Conservation (phyloP, 2,797 vertebrate genomes). For the Loriculus beryllinus region DNA sequence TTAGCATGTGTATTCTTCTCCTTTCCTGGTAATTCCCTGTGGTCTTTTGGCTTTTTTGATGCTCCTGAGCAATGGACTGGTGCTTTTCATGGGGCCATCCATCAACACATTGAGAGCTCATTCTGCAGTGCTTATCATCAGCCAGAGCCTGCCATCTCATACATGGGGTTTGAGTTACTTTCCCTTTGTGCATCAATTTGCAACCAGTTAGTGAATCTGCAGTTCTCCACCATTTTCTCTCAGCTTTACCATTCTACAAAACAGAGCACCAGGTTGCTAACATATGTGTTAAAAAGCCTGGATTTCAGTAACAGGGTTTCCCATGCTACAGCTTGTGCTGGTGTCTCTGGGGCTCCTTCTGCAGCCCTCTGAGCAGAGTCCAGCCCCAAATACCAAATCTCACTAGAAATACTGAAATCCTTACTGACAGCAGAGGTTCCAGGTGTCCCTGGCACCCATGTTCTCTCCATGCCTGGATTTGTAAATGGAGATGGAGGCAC, state of each 20-base stretch:
- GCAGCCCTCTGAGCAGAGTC: background rate
- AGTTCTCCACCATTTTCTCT: background rate
- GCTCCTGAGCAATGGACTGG: background rate
- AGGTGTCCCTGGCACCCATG: fast-evolving
- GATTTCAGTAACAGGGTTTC: background rate
- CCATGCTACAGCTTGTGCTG: background rate
- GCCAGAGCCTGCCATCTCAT: background rate
- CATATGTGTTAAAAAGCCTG: background rate
- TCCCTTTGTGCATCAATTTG: background rate
- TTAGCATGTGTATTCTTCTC: background rate
- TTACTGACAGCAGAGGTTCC: background rate
- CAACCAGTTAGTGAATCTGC: too few relatives aligned
- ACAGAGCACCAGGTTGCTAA: background rate
- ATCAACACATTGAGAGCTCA: background rate
- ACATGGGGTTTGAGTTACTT: background rate
- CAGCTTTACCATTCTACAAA: background rate
- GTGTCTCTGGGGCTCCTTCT: background rate
- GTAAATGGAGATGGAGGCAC: background rate
- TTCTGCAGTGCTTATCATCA: background rate
- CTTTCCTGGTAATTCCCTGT: background rate
- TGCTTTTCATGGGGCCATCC: background rate
- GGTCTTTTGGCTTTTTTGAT: background rate
- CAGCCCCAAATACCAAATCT: background rate
- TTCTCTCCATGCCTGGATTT: background rate
- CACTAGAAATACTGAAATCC: background rate